Base-by-base conservation (phyloP, 2,888 invertebrate genomes). In the Leptogaster cylindrica region DNA sequence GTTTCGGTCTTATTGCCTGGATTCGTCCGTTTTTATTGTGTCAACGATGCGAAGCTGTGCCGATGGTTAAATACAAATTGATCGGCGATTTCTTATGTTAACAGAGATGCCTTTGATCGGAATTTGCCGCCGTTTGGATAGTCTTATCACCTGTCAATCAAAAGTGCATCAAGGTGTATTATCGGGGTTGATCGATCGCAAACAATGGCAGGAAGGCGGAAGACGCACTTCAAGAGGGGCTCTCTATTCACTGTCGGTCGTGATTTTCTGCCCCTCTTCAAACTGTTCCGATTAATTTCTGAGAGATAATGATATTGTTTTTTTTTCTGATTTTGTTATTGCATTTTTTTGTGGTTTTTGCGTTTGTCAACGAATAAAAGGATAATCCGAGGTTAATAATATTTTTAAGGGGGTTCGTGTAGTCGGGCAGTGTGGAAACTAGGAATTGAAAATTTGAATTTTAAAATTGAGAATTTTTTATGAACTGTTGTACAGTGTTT, bases 71-170 rank as follows among this genome's bases (percentile, higher is more conserved):
- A 69, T 67, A 69, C 69, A 69, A 69, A 69, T 69, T 69, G 69
- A 69, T 67, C 46, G 65, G 33, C 55, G 64, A 70, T 70, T 70
- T 67, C 70, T 70, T 70, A 67, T 66, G 67, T 70, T 67, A 67
- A 67, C 65, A 64, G 61, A 58, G 48, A 65, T 61, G 52, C 58
- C 58, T 70, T 70, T 67, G 64, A 65, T 48, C 48, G 27, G 10
- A 50, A 28, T 39, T 12, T 58, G 68, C 68, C 70, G 46, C 52
- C 66, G 48, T 68, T 70, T 70, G 68, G 33, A 64, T 51, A 65
- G 52, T 61, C 66, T 66, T 66, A 66, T 66, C 66, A 66, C 66
- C 44, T 66, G 66, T 66, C 66, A 66, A 66, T 66, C 66, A 66
- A 55, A 66, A 28, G 46, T 55, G 44, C 52, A 66, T 55, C 66